Conservation (phyloP, 2,888 invertebrate species). For the Chymomyza caudatula region DNA sequence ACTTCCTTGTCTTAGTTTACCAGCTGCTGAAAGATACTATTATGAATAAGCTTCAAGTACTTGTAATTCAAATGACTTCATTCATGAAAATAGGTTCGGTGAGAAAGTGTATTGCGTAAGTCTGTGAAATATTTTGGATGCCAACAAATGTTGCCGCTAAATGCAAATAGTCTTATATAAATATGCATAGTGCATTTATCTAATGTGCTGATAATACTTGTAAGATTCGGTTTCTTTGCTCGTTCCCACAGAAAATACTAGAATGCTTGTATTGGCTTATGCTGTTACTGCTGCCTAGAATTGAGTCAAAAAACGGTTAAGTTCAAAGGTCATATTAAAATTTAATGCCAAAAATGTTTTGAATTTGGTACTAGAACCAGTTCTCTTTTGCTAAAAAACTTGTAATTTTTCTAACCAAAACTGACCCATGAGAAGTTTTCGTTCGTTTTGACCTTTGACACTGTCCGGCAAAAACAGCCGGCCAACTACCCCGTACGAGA, state of each 20-base stretch:
- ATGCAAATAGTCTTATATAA: conserved; percentile 51
- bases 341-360: conserved; percentile 35
- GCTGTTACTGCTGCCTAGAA: conserved; percentile 19
- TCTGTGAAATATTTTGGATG: conserved; percentile 37
- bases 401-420: conserved; percentile 35
- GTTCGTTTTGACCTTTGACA: conserved; percentile 68
- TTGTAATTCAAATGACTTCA: conserved; percentile 43
- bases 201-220: conserved; percentile 42
- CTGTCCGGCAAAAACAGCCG: conserved; percentile 52
- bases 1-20: conserved; percentile 48
- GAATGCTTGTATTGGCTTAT: neutral
- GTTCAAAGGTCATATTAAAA: conserved; percentile 60
- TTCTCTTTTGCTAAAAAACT: conserved; percentile 21
- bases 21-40: neutral
- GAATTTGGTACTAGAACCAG: conserved; percentile 32
- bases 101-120: conserved; percentile 34
- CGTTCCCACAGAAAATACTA: conserved; percentile 11
- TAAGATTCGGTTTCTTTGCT: conserved; percentile 3
- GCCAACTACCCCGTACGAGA: conserved; percentile 10
- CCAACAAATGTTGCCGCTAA: conserved; percentile 62
- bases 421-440: conserved; percentile 72
- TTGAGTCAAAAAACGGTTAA: conserved; percentile 37
- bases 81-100: conserved; percentile 60
- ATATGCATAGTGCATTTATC: conserved; percentile 36
- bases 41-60: neutral